Conservation (phyloP, 2,113 vertebrate genomes). For the Puntigrus tetrazona region DNA sequence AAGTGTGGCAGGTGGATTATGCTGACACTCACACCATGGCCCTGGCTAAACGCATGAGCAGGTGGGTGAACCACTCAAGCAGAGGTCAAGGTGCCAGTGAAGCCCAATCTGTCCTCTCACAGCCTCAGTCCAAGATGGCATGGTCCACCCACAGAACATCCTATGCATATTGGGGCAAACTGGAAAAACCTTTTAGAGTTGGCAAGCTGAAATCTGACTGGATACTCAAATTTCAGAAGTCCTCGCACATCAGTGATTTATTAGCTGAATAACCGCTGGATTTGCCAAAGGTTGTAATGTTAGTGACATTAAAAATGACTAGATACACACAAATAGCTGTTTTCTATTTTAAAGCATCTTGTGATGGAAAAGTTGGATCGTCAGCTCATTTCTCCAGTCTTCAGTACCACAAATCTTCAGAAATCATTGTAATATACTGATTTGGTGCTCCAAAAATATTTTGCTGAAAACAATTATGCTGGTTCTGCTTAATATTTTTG, state of each 20-base stretch:
- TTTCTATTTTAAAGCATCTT: not conserved
- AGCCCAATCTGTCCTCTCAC: not conserved
- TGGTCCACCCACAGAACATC: not conserved
- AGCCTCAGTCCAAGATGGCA: not conserved
- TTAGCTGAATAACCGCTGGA: not conserved
- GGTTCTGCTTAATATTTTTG: not conserved
- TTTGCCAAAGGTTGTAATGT: not conserved
- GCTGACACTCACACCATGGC: conserved; percentile 31
- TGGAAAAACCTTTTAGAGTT: not conserved
- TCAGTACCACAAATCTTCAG: not conserved
- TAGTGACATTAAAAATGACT: not conserved
- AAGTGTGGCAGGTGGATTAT: conserved; percentile 29
- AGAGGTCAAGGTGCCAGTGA: conserved; percentile 47
- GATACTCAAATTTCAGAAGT: not conserved
- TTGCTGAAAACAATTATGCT: not conserved
- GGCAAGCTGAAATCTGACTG: not conserved
- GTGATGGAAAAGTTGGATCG: too few species aligned
- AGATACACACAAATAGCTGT: not conserved
- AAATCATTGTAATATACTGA: not conserved
- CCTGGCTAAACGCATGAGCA: conserved; percentile 1
- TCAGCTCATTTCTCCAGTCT: not conserved
- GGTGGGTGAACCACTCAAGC: not conserved
- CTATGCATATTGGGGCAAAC: not conserved
- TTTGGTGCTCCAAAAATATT: not conserved
- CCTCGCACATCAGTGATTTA: not conserved